Percentiles rank a stretch among this genome's conserved stretches.
phyloP scores from a whole-genome alignment of 2,113 vertebrate species.

The Dasyornis broadbenti region DNA sequence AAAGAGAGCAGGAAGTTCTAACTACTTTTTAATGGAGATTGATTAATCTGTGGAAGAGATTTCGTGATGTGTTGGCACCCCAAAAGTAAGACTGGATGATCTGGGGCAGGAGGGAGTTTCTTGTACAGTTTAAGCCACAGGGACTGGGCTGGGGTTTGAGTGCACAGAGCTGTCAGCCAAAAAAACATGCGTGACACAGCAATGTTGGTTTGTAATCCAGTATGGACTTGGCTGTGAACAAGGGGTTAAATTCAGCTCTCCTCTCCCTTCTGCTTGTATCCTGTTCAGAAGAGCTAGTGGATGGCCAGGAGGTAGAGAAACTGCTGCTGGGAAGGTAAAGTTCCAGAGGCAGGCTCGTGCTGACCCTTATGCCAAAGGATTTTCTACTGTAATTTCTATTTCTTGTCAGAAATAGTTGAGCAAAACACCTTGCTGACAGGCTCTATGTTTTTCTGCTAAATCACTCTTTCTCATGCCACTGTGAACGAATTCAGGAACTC shows the following conservation, averaged over 20 bases:
- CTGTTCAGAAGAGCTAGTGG: not conserved
- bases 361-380: not conserved
- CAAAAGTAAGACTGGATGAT: not conserved
- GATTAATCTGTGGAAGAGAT: not conserved
- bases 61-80: not conserved
- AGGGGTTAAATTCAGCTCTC: not conserved
- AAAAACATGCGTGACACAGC: rapidly evolving
- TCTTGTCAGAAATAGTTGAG: not conserved
- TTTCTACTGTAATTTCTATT: not conserved
- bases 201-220: not conserved
- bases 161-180: not conserved
- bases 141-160: not conserved
- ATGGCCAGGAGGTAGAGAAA: not conserved
- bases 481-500: not conserved
- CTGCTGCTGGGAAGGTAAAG: not conserved
- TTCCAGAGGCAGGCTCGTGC: not conserved
- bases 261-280: not conserved
- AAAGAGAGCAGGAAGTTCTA: not conserved
- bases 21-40: not conserved
- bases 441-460: not conserved
- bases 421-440: not conserved
- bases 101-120: not conserved
- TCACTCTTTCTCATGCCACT: not conserved
- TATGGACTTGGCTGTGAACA: rapidly evolving
- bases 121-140: not conserved